Evolutionary conservation across 2,113 vertebrate species (phyloP).

Genomic region (Charina bottae): DNA sequence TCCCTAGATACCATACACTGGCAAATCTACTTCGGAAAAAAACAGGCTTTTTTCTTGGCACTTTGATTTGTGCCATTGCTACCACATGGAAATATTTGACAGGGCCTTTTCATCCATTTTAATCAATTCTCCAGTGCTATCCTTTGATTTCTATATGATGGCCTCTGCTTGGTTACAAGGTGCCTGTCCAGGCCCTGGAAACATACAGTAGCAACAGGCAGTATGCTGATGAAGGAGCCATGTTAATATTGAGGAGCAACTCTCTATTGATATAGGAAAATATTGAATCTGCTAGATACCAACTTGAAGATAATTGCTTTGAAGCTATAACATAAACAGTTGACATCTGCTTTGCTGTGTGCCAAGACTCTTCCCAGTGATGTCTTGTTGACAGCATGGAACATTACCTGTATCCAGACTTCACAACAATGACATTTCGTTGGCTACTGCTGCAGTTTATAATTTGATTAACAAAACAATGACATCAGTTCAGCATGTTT

Average conservation of each 20-base stretch:
- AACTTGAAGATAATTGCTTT: slow-evolving; percentile 24
- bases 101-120: slow-evolving; percentile 61
- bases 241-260: slow-evolving; percentile 57
- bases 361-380: slow-evolving; percentile 16
- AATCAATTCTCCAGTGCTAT: slow-evolving; percentile 51
- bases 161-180: slow-evolving; percentile 56
- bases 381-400: not conserved
- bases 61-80: slow-evolving; percentile 56
- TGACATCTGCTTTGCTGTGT: not conserved
- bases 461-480: not conserved
- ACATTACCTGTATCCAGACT: not conserved
- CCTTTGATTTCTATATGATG: slow-evolving; percentile 63
- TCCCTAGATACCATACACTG: too few relatives aligned
- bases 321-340: slow-evolving; percentile 13
- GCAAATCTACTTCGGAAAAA: too few relatives aligned
- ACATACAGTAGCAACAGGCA: slow-evolving; percentile 67
- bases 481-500: not conserved
- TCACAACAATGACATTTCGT: slow-evolving; percentile 31
- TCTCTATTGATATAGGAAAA: slow-evolving; percentile 61
- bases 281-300: slow-evolving; percentile 32
- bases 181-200: slow-evolving; percentile 64
- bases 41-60: slow-evolving; percentile 18
- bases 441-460: slow-evolving; percentile 10
- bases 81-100: slow-evolving; percentile 66
- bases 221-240: slow-evolving; percentile 27